A percentile compares a stretch with the other conserved stretches of the same genome.
Evolutionary conservation across 2,797 vertebrate genomes (phyloP).

Genomic region (Pangasius macronema): DNA sequence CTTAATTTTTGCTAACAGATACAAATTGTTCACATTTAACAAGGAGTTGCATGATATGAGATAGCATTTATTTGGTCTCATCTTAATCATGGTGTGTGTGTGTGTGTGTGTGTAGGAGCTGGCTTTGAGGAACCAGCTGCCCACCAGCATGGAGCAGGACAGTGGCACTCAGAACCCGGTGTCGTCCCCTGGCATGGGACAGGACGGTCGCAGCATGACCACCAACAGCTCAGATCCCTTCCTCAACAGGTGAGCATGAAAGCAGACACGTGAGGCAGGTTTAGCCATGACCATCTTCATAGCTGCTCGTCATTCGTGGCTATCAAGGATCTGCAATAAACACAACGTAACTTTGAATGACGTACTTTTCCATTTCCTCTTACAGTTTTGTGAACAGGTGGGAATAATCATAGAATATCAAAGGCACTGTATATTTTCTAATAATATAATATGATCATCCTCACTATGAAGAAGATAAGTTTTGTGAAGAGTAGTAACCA

Average conservation of each 20-base stretch:
- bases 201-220: conserved; percentile 96
- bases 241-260: conserved; percentile 88
- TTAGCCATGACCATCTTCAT: neutral
- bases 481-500: too few relatives aligned
- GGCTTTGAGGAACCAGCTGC: conserved; percentile 92
- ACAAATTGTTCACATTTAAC: neutral
- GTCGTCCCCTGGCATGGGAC: conserved; percentile 91
- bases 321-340: neutral
- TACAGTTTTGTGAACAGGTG: neutral
- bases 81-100: neutral
- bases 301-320: neutral
- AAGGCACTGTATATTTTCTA: neutral
- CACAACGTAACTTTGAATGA: neutral
- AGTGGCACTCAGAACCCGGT: conserved; percentile 87
- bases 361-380: neutral
- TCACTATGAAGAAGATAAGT: too few relatives aligned
- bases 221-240: conserved; percentile 99
- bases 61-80: neutral
- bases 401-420: neutral
- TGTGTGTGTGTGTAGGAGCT: conserved; percentile 80
- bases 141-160: conserved; percentile 92
- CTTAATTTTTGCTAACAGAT: neutral
- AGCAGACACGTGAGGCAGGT: neutral
- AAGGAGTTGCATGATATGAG: neutral
- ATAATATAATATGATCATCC: neutral